Percentiles rank a stretch among this genome's conserved stretches.
These are phyloP conservation scores for Morpho achilles DNA, from an alignment of 2,888 invertebrate genomes.

Conservation along the genomic window DNA sequence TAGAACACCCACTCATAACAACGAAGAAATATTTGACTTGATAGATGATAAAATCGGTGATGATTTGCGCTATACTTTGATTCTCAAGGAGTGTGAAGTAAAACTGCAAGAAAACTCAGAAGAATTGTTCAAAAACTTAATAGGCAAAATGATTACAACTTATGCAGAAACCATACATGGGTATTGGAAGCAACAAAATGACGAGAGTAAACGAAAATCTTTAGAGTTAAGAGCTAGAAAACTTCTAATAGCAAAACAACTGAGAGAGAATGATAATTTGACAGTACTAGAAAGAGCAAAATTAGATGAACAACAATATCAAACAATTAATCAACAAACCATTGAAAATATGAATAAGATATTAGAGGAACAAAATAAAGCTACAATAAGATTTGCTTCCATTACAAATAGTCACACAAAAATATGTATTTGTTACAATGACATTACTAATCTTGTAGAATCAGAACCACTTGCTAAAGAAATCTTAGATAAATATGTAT, in stretches of 20 bases:
- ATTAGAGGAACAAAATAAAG: conserved; percentile 71
- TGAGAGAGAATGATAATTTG: conserved; percentile 75
- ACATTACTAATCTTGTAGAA: conserved; percentile 68
- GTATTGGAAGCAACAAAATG: conserved; percentile 54
- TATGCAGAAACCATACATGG: conserved; percentile 50
- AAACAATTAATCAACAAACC: conserved; percentile 57
- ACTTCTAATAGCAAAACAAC: conserved; percentile 59
- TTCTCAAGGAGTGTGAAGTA: conserved; percentile 55
- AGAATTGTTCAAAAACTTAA: conserved; percentile 47
- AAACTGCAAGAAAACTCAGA: conserved; percentile 50
- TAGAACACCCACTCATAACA: conserved; percentile 30
- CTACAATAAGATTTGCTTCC: conserved; percentile 67
- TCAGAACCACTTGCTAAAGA: conserved; percentile 59
- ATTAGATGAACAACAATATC: conserved; percentile 72
- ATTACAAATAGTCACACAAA: conserved; percentile 78
- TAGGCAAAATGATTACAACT: conserved; percentile 58
- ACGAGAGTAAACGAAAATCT: conserved; percentile 55
- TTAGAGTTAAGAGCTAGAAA: conserved; percentile 62
- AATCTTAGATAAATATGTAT: conserved; percentile 62
- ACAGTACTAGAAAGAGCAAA: conserved; percentile 58
- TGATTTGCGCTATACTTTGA: conserved; percentile 53
- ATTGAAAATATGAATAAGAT: conserved; percentile 72
- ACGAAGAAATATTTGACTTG: conserved; percentile 40
- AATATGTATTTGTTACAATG: conserved; percentile 77
- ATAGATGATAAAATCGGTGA: conserved; percentile 55